Conservation (phyloP, 2,113 vertebrate genomes). For the Pteruthius melanotis region DNA sequence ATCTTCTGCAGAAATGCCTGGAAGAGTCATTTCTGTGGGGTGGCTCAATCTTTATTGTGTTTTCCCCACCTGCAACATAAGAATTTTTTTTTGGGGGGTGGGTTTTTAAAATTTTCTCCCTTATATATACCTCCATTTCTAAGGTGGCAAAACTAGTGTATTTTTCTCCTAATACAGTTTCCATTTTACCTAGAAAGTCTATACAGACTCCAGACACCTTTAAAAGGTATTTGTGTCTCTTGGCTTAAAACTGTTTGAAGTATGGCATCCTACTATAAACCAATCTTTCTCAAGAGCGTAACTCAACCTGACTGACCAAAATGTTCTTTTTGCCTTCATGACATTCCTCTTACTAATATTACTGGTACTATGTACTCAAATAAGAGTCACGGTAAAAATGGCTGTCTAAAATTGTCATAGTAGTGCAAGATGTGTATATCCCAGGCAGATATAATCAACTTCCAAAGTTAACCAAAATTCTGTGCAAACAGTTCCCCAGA, state of each 20-base stretch:
- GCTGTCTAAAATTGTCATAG: background rate
- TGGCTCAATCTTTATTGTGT: background rate
- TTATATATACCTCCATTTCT: background rate
- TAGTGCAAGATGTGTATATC: background rate
- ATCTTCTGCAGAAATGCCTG: background rate
- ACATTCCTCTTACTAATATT: background rate
- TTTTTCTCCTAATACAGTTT: background rate
- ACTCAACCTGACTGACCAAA: background rate
- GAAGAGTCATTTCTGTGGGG: background rate
- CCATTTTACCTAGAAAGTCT: background rate
- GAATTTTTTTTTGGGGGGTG: accelerated
- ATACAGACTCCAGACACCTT: background rate
- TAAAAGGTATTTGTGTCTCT: background rate
- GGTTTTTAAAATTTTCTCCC: background rate
- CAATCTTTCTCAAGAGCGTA: background rate
- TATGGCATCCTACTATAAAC: background rate
- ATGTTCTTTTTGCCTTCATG: background rate
- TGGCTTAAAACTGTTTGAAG: background rate
- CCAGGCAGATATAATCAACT: background rate
- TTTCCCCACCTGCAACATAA: background rate
- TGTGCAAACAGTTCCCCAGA: background rate
- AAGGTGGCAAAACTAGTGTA: background rate
- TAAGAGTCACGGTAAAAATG: background rate
- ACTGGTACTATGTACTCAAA: background rate
- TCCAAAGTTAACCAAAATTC: background rate